A percentile compares a stretch with the other conserved stretches of the same genome.
These are phyloP conservation scores for Menura novaehollandiae DNA, from an alignment of 2,113 vertebrate species.

Conservation along the genomic window DNA sequence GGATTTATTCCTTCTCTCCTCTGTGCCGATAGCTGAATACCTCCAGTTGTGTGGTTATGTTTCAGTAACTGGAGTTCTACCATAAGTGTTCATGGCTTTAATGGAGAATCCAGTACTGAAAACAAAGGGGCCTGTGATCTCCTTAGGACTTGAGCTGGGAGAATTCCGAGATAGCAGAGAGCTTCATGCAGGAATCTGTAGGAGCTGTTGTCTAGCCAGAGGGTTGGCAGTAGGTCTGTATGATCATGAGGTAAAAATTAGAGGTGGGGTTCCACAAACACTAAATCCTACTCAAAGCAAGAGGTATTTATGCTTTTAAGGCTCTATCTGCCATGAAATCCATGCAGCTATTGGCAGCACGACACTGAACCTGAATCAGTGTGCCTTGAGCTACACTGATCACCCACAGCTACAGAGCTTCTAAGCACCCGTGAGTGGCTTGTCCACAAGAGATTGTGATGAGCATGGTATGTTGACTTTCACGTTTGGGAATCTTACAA, in stretches of 20 bases:
- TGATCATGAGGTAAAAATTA: background rate
- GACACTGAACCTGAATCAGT: background rate
- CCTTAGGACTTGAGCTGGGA: background rate
- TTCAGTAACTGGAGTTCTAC: background rate
- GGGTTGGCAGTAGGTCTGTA: background rate
- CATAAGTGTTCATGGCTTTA: background rate
- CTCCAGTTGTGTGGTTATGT: slow-evolving; percentile 2
- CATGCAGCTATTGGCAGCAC: background rate
- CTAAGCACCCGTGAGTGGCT: background rate
- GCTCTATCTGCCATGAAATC: background rate
- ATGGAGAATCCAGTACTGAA: slow-evolving; percentile 19
- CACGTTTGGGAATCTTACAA: background rate
- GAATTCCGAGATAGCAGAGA: background rate
- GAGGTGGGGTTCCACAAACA: background rate
- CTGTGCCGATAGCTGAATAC: background rate
- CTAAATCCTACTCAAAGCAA: background rate
- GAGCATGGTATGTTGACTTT: background rate
- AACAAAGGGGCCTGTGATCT: background rate
- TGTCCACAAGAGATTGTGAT: background rate
- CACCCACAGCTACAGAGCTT: background rate
- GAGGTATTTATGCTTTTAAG: background rate
- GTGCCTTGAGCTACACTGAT: background rate
- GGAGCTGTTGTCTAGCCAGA: background rate
- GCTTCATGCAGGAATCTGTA: background rate
- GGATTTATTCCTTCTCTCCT: slow-evolving; percentile 38